These are phyloP conservation scores for Orussus abietinus DNA, from an alignment of 1,140 invertebrate genomes.

Conservation along the genomic window DNA sequence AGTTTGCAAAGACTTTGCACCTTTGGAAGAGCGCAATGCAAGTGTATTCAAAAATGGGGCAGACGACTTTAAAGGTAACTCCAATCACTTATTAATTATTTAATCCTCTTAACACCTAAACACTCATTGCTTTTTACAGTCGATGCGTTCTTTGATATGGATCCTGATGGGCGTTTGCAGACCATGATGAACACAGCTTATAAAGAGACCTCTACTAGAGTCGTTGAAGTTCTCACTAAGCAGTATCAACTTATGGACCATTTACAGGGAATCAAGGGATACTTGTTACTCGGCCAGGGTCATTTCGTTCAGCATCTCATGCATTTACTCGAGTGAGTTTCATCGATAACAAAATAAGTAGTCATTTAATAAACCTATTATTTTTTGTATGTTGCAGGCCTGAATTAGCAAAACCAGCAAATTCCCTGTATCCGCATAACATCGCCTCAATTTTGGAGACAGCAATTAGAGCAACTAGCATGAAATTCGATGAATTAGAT, in stretches of 20 bases:
- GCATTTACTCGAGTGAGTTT: slow-evolving; percentile 80
- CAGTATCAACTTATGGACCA: slow-evolving; percentile 89
- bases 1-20: slow-evolving; percentile 78
- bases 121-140: slow-evolving; percentile 44
- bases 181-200: slow-evolving; percentile 79
- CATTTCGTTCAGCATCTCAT: slow-evolving; percentile 93
- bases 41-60: slow-evolving; percentile 55
- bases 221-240: slow-evolving; percentile 80
- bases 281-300: slow-evolving; percentile 89
- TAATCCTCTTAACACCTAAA: slow-evolving; percentile 4
- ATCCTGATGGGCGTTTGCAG: slow-evolving; percentile 72
- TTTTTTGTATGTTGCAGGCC: slow-evolving; percentile 57
- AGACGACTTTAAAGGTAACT: slow-evolving; percentile 47
- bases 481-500: slow-evolving; percentile 89
- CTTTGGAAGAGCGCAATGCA: slow-evolving; percentile 66
- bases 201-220: slow-evolving; percentile 78
- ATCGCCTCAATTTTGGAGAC: slow-evolving; percentile 85
- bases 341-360: not conserved
- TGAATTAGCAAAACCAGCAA: slow-evolving; percentile 86
- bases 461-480: slow-evolving; percentile 90
- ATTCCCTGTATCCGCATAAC: slow-evolving; percentile 82
- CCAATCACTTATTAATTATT: slow-evolving; percentile 21
- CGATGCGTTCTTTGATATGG: slow-evolving; percentile 66
- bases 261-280: slow-evolving; percentile 84
- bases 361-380: not conserved